Conservation (phyloP, 1,140 invertebrate species). For the Zaprionus kolodkinae region DNA sequence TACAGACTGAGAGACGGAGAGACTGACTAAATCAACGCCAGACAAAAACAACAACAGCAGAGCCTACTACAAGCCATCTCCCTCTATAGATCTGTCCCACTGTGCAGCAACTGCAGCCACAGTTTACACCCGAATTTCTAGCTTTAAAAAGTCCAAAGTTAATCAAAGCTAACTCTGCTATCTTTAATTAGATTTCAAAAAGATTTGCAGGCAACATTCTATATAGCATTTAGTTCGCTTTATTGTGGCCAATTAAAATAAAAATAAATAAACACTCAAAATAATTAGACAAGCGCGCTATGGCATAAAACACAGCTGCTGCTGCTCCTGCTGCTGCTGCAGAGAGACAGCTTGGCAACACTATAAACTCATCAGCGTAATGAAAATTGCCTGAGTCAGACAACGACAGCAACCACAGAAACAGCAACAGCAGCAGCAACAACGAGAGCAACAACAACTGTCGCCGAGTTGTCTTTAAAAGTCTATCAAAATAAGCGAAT, state of each 20-base stretch:
- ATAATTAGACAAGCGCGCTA: slow-evolving; percentile 50
- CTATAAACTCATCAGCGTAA: slow-evolving; percentile 78
- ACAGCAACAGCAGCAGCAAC: neutral
- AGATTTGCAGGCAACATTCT: neutral
- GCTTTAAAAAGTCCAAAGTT: neutral
- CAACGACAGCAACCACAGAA: slow-evolving; percentile 20
- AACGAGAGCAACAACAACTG: slow-evolving; percentile 8
- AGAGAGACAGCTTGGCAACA: slow-evolving; percentile 55
- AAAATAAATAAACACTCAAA: slow-evolving; percentile 53
- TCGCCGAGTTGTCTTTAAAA: slow-evolving; percentile 37
- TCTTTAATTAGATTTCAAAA: neutral
- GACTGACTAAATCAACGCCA: slow-evolving; percentile 54
- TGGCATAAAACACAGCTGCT: slow-evolving; percentile 62
- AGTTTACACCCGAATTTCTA: no score
- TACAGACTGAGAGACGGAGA: slow-evolving; percentile 28
- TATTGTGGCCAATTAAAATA: slow-evolving; percentile 13
- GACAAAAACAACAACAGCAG: slow-evolving; percentile 70
- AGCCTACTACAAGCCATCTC: slow-evolving; percentile 24
- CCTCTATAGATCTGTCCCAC: slow-evolving; percentile 4
- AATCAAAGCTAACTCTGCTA: neutral
- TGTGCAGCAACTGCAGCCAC: slow-evolving; percentile 48
- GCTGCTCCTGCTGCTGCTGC: slow-evolving; percentile 26
- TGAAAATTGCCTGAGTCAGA: slow-evolving; percentile 58
- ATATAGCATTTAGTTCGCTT: neutral
- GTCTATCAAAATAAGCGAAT: slow-evolving; percentile 66